Percentiles rank a stretch among this genome's conserved stretches.
Conservation (phyloP, 2,113 vertebrate genomes). For the Platichthys flesus region DNA sequence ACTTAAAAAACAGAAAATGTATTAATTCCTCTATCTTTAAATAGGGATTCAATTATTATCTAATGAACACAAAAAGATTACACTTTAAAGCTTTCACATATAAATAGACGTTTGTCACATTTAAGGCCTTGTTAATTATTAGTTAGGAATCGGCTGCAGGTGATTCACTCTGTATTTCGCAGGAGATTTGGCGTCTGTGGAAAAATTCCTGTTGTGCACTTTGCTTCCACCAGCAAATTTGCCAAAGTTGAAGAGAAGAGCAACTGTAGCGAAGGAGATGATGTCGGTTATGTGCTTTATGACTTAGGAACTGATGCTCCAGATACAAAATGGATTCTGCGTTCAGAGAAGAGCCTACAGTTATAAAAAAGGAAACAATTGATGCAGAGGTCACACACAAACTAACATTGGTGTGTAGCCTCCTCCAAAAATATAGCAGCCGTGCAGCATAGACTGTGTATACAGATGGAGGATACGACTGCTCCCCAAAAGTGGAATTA, state of each 20-base stretch:
- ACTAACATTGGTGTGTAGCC: too few relatives aligned
- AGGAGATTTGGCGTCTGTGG: not conserved
- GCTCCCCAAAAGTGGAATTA: not conserved
- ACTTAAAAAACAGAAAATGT: conserved; percentile 48
- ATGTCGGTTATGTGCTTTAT: not conserved
- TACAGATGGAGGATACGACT: not conserved
- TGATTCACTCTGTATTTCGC: not conserved
- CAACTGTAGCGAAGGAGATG: not conserved
- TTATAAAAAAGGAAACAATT: too few relatives aligned
- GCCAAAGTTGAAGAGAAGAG: not conserved
- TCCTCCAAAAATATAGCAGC: too few relatives aligned
- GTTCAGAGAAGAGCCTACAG: too few relatives aligned
- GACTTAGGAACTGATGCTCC: too few relatives aligned
- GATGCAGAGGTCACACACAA: too few relatives aligned
- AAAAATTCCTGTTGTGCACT: not conserved
- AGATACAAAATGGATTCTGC: too few relatives aligned
- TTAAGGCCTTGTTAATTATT: not conserved
- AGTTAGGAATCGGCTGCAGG: not conserved
- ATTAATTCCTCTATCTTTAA: conserved; percentile 58
- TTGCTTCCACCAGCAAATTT: not conserved
- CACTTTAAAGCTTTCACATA: conserved; percentile 25
- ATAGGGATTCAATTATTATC: conserved; percentile 56
- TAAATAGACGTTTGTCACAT: not conserved
- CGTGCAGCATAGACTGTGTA: not conserved
- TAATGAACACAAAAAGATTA: conserved; percentile 74